Evolutionary conservation across 2,888 invertebrate genomes (phyloP).

Genomic region (Drosophila mulleri): DNA sequence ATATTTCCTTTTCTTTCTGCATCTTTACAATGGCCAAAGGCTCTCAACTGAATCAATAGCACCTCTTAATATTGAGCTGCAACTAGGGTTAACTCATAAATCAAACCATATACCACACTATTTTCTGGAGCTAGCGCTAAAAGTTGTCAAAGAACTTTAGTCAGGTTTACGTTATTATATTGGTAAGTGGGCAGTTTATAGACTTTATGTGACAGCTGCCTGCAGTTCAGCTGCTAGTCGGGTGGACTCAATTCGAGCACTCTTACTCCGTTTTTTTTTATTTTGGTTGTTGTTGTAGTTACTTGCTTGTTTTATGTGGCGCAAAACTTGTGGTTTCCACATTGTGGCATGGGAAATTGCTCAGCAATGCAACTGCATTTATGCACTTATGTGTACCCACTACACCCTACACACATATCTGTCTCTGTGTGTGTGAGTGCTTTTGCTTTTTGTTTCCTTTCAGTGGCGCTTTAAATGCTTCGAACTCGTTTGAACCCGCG

Average conservation of each 20-base stretch:
- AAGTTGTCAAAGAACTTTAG: neutral
- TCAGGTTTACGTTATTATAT: too few species aligned
- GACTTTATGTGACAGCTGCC: neutral
- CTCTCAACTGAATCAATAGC: too few species aligned
- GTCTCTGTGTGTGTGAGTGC: conserved; percentile 11
- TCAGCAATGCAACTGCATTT: conserved; percentile 44
- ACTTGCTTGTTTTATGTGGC: conserved; percentile 55
- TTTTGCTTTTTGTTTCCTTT: conserved; percentile 49
- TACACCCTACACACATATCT: conserved; percentile 10
- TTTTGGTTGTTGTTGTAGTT: too few species aligned
- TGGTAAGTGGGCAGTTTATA: neutral
- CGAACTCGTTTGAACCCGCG: conserved; percentile 70
- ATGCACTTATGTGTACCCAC: conserved; percentile 25
- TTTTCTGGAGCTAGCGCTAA: neutral
- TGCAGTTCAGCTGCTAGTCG: neutral
- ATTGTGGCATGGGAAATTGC: conserved; percentile 58
- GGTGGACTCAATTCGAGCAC: neutral
- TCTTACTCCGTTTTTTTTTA: neutral
- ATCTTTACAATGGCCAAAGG: too few species aligned
- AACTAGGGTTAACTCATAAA: neutral
- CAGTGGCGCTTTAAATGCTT: conserved; percentile 55
- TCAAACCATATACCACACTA: too few species aligned
- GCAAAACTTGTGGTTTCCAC: conserved; percentile 60
- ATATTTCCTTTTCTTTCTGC: too few species aligned
- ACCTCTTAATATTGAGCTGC: neutral